These are phyloP conservation scores for Melospiza georgiana DNA, from an alignment of 2,113 vertebrate species.

Conservation along the genomic window DNA sequence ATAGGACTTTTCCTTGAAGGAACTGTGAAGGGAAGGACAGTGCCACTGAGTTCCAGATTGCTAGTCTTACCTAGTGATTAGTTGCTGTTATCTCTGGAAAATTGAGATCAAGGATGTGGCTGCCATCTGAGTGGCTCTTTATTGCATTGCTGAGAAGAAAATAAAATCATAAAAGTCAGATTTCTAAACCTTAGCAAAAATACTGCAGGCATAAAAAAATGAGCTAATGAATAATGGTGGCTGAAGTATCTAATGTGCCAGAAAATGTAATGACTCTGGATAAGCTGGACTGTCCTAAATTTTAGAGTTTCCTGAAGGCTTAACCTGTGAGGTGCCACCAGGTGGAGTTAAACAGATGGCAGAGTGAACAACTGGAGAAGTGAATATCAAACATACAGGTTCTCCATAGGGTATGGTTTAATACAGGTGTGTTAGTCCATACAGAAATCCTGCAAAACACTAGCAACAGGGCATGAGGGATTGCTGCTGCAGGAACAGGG, in stretches of 20 bases:
- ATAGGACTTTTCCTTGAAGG: neutral
- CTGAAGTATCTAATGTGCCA: neutral
- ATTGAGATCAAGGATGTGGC: neutral
- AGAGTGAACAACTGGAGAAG: neutral
- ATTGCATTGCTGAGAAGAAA: neutral
- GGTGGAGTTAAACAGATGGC: neutral
- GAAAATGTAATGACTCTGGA: neutral
- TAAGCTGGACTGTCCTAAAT: neutral
- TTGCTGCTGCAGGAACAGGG: neutral
- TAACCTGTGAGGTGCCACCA: neutral
- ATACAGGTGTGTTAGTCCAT: neutral
- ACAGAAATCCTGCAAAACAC: neutral
- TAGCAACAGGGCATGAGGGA: rapidly evolving
- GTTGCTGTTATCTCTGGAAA: neutral
- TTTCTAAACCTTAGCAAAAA: neutral
- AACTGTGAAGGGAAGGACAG: neutral
- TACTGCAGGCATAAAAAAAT: neutral
- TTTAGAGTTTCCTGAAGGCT: neutral
- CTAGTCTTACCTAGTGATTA: neutral
- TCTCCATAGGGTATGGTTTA: neutral
- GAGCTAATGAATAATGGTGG: neutral
- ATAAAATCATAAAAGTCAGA: neutral
- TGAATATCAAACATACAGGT: neutral
- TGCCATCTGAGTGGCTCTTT: neutral
- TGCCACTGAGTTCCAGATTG: neutral